phyloP scores from a whole-genome alignment of 2,888 invertebrate genomes.

The Drosophila neotestacea region DNA sequence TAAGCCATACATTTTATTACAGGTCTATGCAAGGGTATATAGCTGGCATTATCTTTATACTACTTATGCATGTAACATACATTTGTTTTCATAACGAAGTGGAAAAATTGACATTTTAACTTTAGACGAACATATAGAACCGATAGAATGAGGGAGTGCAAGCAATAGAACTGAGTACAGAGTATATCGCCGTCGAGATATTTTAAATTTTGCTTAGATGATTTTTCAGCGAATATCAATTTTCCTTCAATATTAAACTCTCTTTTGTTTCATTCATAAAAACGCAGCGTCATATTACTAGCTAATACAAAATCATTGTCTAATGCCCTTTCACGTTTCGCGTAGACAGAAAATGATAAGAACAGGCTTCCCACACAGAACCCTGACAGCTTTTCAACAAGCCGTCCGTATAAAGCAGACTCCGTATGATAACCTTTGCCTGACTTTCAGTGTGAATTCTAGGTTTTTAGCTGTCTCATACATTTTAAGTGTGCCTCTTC shows the following conservation, averaged over 20 bases:
- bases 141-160: too few species aligned
- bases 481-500: slow-evolving; percentile 57
- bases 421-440: slow-evolving; percentile 64
- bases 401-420: slow-evolving; percentile 50
- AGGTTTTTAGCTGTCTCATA: slow-evolving; percentile 59
- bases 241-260: slow-evolving; percentile 7
- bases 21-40: too few species aligned
- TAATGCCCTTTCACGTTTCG: slow-evolving; percentile 30
- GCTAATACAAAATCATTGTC: slow-evolving; percentile 53
- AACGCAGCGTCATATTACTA: slow-evolving; percentile 67
- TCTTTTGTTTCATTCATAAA: slow-evolving; percentile 67
- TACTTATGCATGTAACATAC: too few species aligned
- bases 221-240: not conserved
- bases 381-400: slow-evolving; percentile 48
- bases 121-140: not conserved
- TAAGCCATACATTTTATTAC: too few species aligned
- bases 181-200: not conserved
- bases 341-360: slow-evolving; percentile 57
- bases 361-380: slow-evolving; percentile 72
- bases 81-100: not conserved
- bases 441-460: slow-evolving; percentile 66
- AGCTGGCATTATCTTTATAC: too few species aligned
- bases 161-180: not conserved
- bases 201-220: not conserved
- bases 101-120: not conserved